Conservation (phyloP, 2,113 vertebrate genomes). For the Emydocephalus ijimae region DNA sequence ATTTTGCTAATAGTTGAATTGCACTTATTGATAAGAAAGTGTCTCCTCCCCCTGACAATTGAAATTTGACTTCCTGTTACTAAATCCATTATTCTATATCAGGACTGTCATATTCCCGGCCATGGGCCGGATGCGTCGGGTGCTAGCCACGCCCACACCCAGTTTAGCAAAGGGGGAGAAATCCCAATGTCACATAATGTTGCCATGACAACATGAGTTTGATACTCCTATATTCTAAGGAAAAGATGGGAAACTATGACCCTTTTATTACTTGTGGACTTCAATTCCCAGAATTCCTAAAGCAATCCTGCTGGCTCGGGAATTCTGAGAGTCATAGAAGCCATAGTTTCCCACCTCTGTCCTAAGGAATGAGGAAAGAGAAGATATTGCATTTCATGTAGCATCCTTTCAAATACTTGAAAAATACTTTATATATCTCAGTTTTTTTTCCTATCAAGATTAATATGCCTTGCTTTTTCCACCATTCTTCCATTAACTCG, state of each 20-base stretch:
- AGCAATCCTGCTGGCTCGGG: too few species aligned
- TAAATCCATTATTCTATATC: neutral
- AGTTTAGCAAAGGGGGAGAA: too few species aligned
- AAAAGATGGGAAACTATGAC: neutral
- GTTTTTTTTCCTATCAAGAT: constrained; percentile 2
- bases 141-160: too few species aligned
- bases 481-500: neutral
- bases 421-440: constrained; percentile 19
- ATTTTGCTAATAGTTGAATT: neutral
- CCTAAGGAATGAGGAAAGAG: neutral
- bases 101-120: too few species aligned
- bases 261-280: too few species aligned
- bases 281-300: too few species aligned
- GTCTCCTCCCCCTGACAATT: neutral
- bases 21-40: neutral
- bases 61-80: neutral
- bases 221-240: neutral
- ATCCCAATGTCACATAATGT: too few species aligned
- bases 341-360: neutral
- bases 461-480: neutral
- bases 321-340: neutral
- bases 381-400: neutral
- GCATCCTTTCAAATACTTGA: neutral
- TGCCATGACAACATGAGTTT: too few species aligned
- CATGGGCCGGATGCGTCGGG: too few species aligned